Evolutionary conservation across 1,140 invertebrate species (phyloP).

Genomic region (Leptonema lineaticorne): DNA sequence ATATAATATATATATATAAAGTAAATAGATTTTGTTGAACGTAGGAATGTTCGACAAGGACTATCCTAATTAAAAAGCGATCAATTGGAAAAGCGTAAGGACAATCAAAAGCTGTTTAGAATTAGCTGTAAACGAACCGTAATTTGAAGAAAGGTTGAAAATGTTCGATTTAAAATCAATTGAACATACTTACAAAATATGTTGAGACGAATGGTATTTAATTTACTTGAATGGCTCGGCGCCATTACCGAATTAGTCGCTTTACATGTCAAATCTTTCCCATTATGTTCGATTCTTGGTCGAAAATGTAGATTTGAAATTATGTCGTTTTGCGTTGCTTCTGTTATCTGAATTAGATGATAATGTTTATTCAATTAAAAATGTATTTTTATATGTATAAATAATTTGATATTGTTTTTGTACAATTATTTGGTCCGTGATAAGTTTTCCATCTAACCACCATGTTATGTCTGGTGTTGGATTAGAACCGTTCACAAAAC

Average conservation of each 20-base stretch:
- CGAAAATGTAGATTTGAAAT: constrained; percentile 73
- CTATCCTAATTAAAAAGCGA: too few species aligned
- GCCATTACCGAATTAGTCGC: constrained; percentile 77
- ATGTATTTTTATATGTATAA: neutral
- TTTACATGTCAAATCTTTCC: constrained; percentile 74
- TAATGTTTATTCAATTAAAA: neutral
- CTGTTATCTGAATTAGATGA: constrained; percentile 29
- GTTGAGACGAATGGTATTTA: constrained; percentile 78
- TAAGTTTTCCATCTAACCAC: constrained; percentile 69
- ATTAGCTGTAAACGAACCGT: too few species aligned
- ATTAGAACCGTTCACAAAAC: constrained; percentile 74
- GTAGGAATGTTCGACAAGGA: too few species aligned
- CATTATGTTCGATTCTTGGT: constrained; percentile 73
- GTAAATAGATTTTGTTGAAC: too few species aligned
- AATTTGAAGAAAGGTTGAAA: too few species aligned
- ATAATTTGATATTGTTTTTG: constrained; percentile 1
- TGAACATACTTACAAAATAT: constrained; percentile 79
- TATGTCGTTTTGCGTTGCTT: constrained; percentile 50
- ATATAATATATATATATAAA: neutral
- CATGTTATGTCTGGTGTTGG: constrained; percentile 77
- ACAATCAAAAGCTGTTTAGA: too few species aligned
- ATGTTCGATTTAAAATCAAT: too few species aligned
- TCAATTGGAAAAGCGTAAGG: too few species aligned
- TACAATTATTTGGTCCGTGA: constrained; percentile 39
- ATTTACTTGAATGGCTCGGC: constrained; percentile 62